phyloP scores from a whole-genome alignment of 2,797 vertebrate genomes.

The Lacerta bilineata region DNA sequence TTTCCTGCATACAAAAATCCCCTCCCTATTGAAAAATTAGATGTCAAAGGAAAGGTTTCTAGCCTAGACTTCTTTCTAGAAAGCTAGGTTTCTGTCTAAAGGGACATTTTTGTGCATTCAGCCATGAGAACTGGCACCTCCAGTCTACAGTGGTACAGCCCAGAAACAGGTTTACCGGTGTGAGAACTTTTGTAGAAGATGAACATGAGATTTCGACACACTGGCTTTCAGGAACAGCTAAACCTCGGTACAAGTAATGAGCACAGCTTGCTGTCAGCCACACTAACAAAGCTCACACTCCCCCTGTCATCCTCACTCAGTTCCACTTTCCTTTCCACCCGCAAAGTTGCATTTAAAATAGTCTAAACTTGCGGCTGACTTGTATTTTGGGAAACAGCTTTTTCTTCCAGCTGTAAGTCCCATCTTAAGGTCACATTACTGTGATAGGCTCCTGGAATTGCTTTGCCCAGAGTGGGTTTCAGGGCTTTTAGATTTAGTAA shows the following conservation, averaged over 20 bases:
- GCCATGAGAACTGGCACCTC: not conserved
- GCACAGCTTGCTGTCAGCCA: not conserved
- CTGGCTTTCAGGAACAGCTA: constrained; percentile 27
- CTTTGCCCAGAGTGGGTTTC: constrained; percentile 18
- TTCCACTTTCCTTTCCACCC: constrained; percentile 29
- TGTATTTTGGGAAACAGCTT: constrained; percentile 59
- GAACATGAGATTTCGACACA: constrained; percentile 31
- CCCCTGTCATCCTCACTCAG: not conserved
- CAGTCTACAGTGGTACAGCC: not conserved
- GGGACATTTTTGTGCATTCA: not conserved
- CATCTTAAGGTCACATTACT: constrained; percentile 39
- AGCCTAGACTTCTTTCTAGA: not conserved
- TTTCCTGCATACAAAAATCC: not conserved
- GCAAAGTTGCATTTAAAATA: constrained; percentile 8
- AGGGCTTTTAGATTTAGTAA: constrained; percentile 27
- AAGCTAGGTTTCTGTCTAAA: not conserved
- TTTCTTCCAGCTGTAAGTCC: constrained; percentile 56
- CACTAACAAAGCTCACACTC: constrained; percentile 15
- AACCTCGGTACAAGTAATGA: constrained; percentile 14
- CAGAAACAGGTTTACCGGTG: not conserved
- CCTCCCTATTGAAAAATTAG: not conserved
- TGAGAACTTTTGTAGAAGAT: constrained; percentile 11
- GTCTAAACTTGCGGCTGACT: constrained; percentile 26
- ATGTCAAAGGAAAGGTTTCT: not conserved
- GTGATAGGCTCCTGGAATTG: constrained; percentile 52